A percentile compares a stretch with the other conserved stretches of the same genome.
These are phyloP conservation scores for Drosophila niveifrons DNA, from an alignment of 2,888 invertebrate genomes.

Conservation along the genomic window DNA sequence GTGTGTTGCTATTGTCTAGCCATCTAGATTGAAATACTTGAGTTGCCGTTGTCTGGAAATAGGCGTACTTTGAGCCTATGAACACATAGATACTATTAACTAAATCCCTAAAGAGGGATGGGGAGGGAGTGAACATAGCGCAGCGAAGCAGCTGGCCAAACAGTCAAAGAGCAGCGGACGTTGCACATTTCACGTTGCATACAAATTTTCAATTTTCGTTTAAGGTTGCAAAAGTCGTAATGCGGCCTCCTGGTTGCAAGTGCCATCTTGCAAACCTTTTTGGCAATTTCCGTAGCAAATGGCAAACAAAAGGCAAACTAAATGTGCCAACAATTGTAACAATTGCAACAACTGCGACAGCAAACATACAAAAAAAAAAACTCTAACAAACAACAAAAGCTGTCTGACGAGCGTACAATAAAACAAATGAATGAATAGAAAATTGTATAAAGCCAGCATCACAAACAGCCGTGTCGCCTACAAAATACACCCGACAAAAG, in stretches of 20 bases:
- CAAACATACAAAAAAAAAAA: not conserved
- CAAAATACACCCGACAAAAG: slow-evolving; percentile 45
- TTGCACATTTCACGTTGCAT: slow-evolving; percentile 38
- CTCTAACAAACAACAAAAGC: slow-evolving; percentile 9
- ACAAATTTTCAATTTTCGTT: slow-evolving; percentile 63
- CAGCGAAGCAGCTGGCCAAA: not conserved
- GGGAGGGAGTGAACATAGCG: not conserved
- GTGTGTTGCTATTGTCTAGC: slow-evolving; percentile 46
- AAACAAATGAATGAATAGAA: slow-evolving; percentile 51
- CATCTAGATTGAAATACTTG: slow-evolving; percentile 55
- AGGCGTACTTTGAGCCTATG: slow-evolving; percentile 11
- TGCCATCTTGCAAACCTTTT: slow-evolving; percentile 42
- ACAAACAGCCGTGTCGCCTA: slow-evolving; percentile 9
- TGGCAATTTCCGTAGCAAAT: slow-evolving; percentile 65
- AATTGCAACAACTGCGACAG: not conserved
- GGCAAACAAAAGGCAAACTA: slow-evolving; percentile 53
- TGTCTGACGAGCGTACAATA: slow-evolving; percentile 47
- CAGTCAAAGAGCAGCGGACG: not conserved
- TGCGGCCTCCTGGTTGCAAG: slow-evolving; percentile 14
- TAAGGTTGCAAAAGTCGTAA: slow-evolving; percentile 40
- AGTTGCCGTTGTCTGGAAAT: slow-evolving; percentile 21
- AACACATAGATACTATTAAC: slow-evolving; percentile 9
- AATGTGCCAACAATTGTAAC: slow-evolving; percentile 31
- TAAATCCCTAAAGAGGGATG: slow-evolving; percentile 5
- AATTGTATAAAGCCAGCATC: slow-evolving; percentile 16